phyloP scores from a whole-genome alignment of 2,888 invertebrate species.

The Lasioglossum vierecki region DNA sequence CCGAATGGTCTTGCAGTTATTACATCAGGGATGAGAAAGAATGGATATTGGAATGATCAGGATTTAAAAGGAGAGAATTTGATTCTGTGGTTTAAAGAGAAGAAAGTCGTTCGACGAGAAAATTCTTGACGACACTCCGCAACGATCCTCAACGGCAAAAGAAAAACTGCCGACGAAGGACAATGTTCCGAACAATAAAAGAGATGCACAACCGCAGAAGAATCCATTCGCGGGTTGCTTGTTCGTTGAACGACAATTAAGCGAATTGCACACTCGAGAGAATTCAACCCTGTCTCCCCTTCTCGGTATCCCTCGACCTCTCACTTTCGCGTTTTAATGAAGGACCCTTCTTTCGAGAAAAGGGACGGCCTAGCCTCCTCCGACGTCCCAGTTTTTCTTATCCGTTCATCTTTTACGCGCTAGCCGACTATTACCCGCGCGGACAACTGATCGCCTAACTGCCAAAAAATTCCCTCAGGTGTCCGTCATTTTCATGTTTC shows the following conservation, averaged over 20 bases:
- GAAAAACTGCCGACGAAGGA: slow-evolving; percentile 34
- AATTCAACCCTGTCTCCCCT: slow-evolving; percentile 41
- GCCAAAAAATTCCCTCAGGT: neutral
- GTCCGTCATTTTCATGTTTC: neutral
- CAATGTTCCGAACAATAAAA: slow-evolving; percentile 41
- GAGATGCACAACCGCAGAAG: slow-evolving; percentile 38
- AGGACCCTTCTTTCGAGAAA: slow-evolving; percentile 57
- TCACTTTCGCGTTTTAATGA: slow-evolving; percentile 62
- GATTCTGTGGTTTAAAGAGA: neutral
- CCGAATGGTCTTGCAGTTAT: neutral
- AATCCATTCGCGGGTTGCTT: slow-evolving; percentile 60
- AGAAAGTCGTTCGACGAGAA: neutral
- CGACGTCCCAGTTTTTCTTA: slow-evolving; percentile 65
- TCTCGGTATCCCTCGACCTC: slow-evolving; percentile 24
- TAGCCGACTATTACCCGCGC: slow-evolving; percentile 20
- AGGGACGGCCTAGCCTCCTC: slow-evolving; percentile 38
- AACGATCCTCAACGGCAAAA: slow-evolving; percentile 16
- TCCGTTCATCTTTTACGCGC: slow-evolving; percentile 43
- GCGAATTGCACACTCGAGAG: slow-evolving; percentile 63
- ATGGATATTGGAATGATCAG: neutral
- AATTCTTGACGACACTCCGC: slow-evolving; percentile 15
- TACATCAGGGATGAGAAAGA: neutral
- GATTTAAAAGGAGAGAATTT: neutral
- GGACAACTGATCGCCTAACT: neutral
- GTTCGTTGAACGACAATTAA: slow-evolving; percentile 70